Evolutionary conservation across 2,888 invertebrate genomes (phyloP).

Genomic region (Crepidodera aurea): DNA sequence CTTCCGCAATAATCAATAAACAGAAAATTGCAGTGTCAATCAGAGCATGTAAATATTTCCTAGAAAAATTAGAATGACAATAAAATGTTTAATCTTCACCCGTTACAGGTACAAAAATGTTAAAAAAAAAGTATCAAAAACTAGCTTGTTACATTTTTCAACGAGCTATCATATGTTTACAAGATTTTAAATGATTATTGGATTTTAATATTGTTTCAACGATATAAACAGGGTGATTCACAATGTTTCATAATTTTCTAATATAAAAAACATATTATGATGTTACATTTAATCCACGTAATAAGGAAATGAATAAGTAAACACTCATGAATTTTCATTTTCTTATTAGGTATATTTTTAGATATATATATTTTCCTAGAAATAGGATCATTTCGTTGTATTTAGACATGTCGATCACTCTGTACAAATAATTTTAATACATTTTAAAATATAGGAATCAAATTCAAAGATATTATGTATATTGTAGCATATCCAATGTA

Average conservation of each 20-base stretch:
- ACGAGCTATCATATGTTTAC: constrained; percentile 6
- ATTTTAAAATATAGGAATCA: neutral
- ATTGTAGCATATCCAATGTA: constrained; percentile 21
- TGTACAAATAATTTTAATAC: neutral
- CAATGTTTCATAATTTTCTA: neutral
- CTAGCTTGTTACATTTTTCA: constrained; percentile 5
- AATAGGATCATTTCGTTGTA: no score
- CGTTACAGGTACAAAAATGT: constrained; percentile 29
- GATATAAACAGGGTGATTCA: constrained; percentile 2
- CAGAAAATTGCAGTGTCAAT: constrained; percentile 27
- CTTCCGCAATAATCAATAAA: constrained; percentile 32
- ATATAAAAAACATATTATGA: no score
- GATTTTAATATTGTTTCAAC: neutral
- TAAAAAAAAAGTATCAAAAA: neutral
- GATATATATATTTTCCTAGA: no score
- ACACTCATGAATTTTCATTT: no score
- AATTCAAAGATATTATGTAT: constrained; percentile 1
- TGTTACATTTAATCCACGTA: no score
- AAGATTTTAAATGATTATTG: constrained; percentile 2
- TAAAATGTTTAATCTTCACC: constrained; percentile 34
- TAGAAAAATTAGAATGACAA: constrained; percentile 38
- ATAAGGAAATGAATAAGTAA: no score
- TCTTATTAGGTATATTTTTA: no score
- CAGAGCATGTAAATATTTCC: constrained; percentile 31
- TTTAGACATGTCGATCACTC: neutral